phyloP scores from a whole-genome alignment of 1,140 invertebrate genomes.

The Bradynema listronoti region DNA sequence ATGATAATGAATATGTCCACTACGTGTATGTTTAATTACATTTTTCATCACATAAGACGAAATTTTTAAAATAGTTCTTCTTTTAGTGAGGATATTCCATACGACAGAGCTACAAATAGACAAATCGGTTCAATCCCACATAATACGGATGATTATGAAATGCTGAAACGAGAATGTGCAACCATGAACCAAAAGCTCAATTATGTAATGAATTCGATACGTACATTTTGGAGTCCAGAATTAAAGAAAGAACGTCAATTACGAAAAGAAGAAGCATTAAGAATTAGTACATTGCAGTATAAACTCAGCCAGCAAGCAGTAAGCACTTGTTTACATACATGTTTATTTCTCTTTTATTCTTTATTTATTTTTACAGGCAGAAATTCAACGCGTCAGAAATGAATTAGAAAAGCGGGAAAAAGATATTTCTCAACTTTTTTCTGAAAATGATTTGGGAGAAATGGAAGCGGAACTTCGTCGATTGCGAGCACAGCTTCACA shows the following conservation, averaged over 20 bases:
- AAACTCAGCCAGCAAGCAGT: conserved; percentile 26
- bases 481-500: conserved; percentile 17
- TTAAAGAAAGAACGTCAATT: conserved; percentile 92
- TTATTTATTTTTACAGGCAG: conserved; percentile 8
- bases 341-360: neutral
- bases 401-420: conserved; percentile 26
- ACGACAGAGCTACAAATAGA: neutral
- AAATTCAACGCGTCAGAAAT: conserved; percentile 17
- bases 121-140: neutral
- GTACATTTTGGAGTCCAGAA: conserved; percentile 98
- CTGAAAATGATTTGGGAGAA: conserved; percentile 19
- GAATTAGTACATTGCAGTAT: conserved; percentile 16
- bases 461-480: conserved; percentile 24
- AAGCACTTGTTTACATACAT: conserved; percentile 6
- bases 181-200: conserved; percentile 93
- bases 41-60: neutral
- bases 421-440: conserved; percentile 21
- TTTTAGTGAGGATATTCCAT: no score
- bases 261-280: conserved; percentile 84
- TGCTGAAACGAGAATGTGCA: conserved; percentile 86
- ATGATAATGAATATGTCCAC: no score
- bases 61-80: no score
- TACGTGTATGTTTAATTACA: neutral
- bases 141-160: conserved; percentile 4
- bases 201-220: conserved; percentile 97